Conservation (phyloP, 2,797 vertebrate species). For the Epinephelus awoara region DNA sequence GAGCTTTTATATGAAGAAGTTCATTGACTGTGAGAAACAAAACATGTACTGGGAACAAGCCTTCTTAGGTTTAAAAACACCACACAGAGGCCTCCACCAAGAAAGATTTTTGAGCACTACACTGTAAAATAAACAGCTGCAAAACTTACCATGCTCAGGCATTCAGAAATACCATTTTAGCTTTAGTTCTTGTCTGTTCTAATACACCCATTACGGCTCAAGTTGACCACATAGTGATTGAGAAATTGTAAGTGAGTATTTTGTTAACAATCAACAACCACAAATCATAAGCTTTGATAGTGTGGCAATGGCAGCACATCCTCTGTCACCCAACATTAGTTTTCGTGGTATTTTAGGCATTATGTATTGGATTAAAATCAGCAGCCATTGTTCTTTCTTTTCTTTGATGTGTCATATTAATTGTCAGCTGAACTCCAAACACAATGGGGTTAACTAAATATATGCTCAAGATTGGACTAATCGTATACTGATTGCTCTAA, state of each 20-base stretch:
- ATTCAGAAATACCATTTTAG: not conserved
- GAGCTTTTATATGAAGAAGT: too few species aligned
- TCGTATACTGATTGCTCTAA: conserved; percentile 17
- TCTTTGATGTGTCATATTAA: conserved; percentile 25
- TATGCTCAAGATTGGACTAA: conserved; percentile 11
- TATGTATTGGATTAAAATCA: not conserved
- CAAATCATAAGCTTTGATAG: not conserved
- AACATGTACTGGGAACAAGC: too few species aligned
- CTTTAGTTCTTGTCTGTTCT: too few species aligned
- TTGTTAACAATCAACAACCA: not conserved
- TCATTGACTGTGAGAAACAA: too few species aligned
- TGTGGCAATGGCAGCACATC: not conserved
- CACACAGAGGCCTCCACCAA: too few species aligned
- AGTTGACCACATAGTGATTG: not conserved
- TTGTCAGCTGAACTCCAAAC: conserved; percentile 2
- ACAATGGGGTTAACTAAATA: conserved; percentile 19
- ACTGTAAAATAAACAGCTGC: not conserved
- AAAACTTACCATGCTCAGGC: not conserved
- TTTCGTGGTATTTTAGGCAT: not conserved
- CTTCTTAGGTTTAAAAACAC: too few species aligned
- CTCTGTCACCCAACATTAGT: not conserved
- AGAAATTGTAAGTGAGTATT: not conserved
- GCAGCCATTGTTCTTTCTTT: not conserved
- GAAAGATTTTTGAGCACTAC: not conserved
- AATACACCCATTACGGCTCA: not conserved